phyloP scores from a whole-genome alignment of 2,888 invertebrate species.

The Apamea crenata region DNA sequence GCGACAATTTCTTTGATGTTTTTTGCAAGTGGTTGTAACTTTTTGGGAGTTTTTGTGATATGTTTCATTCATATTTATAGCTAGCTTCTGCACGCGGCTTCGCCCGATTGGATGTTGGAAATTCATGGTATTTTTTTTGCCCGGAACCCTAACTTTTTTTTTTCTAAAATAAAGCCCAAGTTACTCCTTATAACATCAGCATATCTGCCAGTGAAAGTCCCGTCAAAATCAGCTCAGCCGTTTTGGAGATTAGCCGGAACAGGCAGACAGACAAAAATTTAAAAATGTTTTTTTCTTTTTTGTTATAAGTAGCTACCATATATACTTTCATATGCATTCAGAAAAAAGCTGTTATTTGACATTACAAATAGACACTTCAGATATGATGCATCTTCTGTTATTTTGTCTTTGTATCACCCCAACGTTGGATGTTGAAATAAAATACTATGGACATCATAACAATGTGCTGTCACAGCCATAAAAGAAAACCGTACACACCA shows the following conservation, averaged over 20 bases:
- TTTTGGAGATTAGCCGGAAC: too few species aligned
- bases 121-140: not conserved
- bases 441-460: not conserved
- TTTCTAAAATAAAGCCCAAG: too few species aligned
- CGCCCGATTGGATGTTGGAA: not conserved
- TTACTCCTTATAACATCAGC: too few species aligned
- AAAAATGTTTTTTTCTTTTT: too few species aligned
- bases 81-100: not conserved
- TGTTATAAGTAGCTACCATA: too few species aligned
- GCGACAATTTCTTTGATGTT: conserved; percentile 8
- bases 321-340: too few species aligned
- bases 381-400: not conserved
- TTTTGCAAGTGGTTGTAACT: not conserved
- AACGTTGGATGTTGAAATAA: not conserved
- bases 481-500: conserved; percentile 17
- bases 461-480: conserved; percentile 23
- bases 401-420: not conserved
- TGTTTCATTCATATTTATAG: not conserved
- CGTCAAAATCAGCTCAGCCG: too few species aligned
- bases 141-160: too few species aligned
- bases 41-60: not conserved
- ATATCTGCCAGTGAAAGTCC: too few species aligned
- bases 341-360: too few species aligned
- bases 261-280: too few species aligned
- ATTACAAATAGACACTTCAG: too few species aligned